Base-by-base conservation (phyloP, 37 sponge, comb jelly and placozoan genomes). In the Chondrilla cf. caribensis region DNA sequence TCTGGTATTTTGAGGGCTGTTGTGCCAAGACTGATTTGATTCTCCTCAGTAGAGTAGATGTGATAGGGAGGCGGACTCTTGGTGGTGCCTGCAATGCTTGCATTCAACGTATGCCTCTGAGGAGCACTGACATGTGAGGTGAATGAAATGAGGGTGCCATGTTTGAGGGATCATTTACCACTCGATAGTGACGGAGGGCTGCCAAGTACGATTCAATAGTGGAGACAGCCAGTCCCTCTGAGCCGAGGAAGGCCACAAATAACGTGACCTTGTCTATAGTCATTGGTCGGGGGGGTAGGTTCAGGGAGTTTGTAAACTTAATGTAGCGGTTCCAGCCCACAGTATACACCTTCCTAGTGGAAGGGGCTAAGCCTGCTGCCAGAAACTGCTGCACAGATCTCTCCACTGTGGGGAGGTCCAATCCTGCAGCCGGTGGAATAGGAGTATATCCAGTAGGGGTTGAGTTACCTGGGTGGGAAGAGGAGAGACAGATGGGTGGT, bases 371-470 rank as follows among this genome's bases (percentile, higher is more conserved):
- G 18, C 43, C 67, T 41, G 25, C 51, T n/a, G 32, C 82, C 64
- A 82, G 70, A 47, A 82, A 67, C 64, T 47, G 62, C 44, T 51
- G 64, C 21, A 67, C 33, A 33, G 21, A 28, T 32, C 28, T 36
- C 43, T 82, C 68, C 82, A 82, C 58, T 33, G 38, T 32, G 38
- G 32, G 21, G 82, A 82, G 28, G 70, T 82, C 82, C 82, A 82
- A 4, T 60, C 62, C 28, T 47, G 59, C 64, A 47, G 57, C 1
- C 35, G 68, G 32, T 29, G 35, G 51, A 11, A 29, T n/a, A 73
- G 76, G 41, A 73, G 43, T 25, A 73, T 18, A n/a, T 73, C 76
- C 25, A 73, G 40, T 37, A 73, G 43, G 14, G 29, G 38, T 39
- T 39, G 76, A 11, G 41, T 37, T 1, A 73, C 44, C 76, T 73